Percentiles rank a stretch among this genome's conserved stretches.
Conservation (phyloP, 2,888 invertebrate genomes). For the Conomelus anceps region DNA sequence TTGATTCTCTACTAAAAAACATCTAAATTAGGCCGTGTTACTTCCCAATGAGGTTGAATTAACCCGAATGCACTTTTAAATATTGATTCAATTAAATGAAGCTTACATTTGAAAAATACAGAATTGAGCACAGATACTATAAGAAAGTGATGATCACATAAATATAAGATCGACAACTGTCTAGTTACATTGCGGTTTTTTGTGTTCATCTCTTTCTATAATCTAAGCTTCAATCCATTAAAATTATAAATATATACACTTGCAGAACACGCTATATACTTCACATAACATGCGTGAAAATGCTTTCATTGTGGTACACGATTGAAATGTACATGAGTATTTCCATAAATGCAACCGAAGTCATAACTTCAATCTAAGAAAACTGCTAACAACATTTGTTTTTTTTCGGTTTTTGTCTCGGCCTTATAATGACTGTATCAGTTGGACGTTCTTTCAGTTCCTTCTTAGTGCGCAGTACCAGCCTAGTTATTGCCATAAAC, state of each 20-base stretch:
- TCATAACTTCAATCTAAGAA: neutral
- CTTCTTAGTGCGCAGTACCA: constrained; percentile 80
- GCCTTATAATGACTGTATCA: constrained; percentile 67
- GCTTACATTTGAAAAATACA: neutral
- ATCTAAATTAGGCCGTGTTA: neutral
- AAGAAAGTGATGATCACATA: neutral
- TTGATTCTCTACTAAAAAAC: neutral
- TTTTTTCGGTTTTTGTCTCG: constrained; percentile 41
- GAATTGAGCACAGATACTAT: neutral
- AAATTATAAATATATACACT: neutral
- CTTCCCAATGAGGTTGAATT: neutral
- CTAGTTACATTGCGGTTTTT: neutral
- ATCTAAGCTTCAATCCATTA: neutral
- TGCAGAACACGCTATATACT: neutral
- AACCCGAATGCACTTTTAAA: neutral
- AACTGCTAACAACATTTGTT: constrained; percentile 39
- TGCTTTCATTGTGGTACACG: neutral
- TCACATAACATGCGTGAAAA: neutral
- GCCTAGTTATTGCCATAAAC: constrained; percentile 65
- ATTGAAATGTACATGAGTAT: neutral
- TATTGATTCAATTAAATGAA: neutral
- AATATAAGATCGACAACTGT: neutral
- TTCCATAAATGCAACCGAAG: neutral
- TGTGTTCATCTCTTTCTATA: neutral
- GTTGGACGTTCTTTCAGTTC: constrained; percentile 70